Conservation (phyloP, 2,888 invertebrate genomes). For the Caenorhabditis zanzibari region DNA sequence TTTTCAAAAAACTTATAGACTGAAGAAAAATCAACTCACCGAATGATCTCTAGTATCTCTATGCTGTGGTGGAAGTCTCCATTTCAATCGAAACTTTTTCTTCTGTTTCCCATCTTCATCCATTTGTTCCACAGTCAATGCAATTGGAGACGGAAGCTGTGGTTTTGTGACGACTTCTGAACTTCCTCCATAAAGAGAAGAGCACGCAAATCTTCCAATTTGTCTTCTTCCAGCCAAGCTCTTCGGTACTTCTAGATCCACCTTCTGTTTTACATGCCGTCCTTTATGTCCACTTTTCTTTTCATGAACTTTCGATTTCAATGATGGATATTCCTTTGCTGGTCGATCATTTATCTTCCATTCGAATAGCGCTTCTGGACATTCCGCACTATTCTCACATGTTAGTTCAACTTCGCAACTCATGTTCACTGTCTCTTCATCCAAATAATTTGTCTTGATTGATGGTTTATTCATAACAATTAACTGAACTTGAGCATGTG, state of each 20-base stretch:
- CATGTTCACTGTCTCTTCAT: constrained; percentile 61
- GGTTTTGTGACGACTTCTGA: constrained; percentile 56
- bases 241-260: constrained; percentile 64
- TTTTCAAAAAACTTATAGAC: too few relatives aligned
- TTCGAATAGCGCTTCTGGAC: constrained; percentile 79
- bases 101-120: constrained; percentile 50
- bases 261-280: constrained; percentile 58
- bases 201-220: constrained; percentile 78
- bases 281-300: constrained; percentile 56
- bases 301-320: constrained; percentile 59
- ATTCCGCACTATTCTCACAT: constrained; percentile 66
- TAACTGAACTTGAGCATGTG: constrained; percentile 78
- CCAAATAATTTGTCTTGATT: constrained; percentile 49
- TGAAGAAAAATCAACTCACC: constrained; percentile 34
- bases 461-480: constrained; percentile 72
- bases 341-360: constrained; percentile 79
- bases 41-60: constrained; percentile 71
- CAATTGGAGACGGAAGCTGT: constrained; percentile 64
- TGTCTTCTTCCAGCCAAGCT: constrained; percentile 45
- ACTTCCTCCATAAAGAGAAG: constrained; percentile 76
- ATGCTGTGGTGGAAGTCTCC: constrained; percentile 69
- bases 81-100: constrained; percentile 56
- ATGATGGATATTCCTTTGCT: constrained; percentile 45
- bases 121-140: constrained; percentile 57
- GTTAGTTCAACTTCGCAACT: constrained; percentile 63